A percentile compares a stretch with the other conserved stretches of the same genome.
Conservation (phyloP, 1,140 invertebrate species). For the Thalassaphorura encarpata region DNA sequence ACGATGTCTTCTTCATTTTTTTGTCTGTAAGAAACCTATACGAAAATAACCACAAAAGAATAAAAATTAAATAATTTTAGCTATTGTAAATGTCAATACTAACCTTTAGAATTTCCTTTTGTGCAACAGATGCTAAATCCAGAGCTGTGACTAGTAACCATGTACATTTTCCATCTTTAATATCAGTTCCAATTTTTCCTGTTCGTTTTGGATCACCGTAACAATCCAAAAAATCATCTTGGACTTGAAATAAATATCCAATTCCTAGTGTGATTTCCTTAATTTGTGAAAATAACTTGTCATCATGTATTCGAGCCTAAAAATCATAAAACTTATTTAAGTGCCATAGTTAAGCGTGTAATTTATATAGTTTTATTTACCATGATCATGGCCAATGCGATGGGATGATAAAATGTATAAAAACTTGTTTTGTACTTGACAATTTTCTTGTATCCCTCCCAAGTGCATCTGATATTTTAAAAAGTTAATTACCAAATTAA, state of each 20-base stretch:
- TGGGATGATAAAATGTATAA: constrained; percentile 52
- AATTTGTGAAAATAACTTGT: background rate
- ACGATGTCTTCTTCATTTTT: background rate
- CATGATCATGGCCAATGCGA: constrained; percentile 48
- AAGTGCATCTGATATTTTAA: constrained; percentile 38
- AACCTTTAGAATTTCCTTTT: background rate
- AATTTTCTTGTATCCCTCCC: constrained; percentile 45
- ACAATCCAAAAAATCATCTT: constrained; percentile 92
- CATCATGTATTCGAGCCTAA: background rate
- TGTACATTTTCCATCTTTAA: constrained; percentile 88
- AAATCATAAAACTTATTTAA: background rate
- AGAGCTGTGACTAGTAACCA: constrained; percentile 55
- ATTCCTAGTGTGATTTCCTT: constrained; percentile 83
- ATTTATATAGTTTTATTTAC: constrained; percentile 24
- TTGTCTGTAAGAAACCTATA: background rate
- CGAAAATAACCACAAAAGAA: too few relatives aligned
- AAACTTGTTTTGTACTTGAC: constrained; percentile 56
- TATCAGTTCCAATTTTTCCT: constrained; percentile 85
- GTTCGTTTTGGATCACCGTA: constrained; percentile 74
- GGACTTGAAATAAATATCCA: constrained; percentile 86
- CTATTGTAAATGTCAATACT: background rate
- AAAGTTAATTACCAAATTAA: too few relatives aligned
- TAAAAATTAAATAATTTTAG: background rate
- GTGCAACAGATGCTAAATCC: constrained; percentile 5
- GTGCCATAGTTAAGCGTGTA: background rate